Evolutionary conservation across 1,140 invertebrate genomes (phyloP).

Genomic region (Macrobrachium rosenbergii): DNA sequence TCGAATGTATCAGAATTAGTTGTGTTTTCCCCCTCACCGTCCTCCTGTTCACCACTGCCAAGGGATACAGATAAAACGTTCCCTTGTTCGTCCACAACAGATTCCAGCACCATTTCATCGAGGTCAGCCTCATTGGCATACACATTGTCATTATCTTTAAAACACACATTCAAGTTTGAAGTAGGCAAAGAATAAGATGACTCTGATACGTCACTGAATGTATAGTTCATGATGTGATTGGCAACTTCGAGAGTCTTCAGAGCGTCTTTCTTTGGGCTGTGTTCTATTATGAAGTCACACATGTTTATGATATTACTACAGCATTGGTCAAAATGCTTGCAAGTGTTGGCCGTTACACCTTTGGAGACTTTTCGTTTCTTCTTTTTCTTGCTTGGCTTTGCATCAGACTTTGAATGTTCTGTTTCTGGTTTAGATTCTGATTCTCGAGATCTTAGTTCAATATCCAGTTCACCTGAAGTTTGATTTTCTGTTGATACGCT

Average conservation of each 20-base stretch:
- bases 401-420: background rate
- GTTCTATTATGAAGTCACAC: slow-evolving; percentile 51
- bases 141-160: background rate
- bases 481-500: too few species aligned
- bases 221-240: slow-evolving; percentile 21
- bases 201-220: slow-evolving; percentile 21
- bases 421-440: background rate
- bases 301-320: slow-evolving; percentile 36
- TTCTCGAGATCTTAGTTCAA: too few species aligned
- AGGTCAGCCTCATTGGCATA: background rate
- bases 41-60: slow-evolving; percentile 6
- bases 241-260: slow-evolving; percentile 34
- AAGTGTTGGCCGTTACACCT: background rate
- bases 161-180: background rate
- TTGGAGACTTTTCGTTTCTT: slow-evolving; percentile 6
- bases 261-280: slow-evolving; percentile 45
- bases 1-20: background rate
- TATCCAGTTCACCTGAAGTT: too few species aligned
- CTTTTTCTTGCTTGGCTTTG: slow-evolving; percentile 11
- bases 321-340: slow-evolving; percentile 1
- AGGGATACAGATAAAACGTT: background rate
- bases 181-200: slow-evolving; percentile 20
- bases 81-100: slow-evolving; percentile 31
- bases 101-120: slow-evolving; percentile 38
- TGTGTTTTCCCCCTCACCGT: background rate